phyloP scores from a whole-genome alignment of 2,888 invertebrate species.

The Portevinia maculata region DNA sequence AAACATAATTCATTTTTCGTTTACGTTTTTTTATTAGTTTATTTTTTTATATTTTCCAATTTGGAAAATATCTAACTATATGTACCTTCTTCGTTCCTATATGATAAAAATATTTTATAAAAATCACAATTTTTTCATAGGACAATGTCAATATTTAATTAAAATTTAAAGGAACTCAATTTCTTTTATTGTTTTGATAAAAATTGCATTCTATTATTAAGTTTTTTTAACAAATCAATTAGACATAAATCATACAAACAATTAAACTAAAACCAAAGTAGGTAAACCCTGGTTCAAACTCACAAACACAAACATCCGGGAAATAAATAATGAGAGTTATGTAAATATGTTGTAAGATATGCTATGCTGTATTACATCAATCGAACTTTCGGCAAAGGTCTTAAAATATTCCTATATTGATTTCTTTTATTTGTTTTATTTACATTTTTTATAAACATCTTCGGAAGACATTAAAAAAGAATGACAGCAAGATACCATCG shows the following conservation, averaged over 20 bases:
- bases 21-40: constrained; percentile 33
- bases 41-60: constrained; percentile 8
- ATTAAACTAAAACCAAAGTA: constrained; percentile 46
- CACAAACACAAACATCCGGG: constrained; percentile 61
- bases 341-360: background rate
- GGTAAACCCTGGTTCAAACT: constrained; percentile 55
- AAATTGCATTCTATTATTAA: constrained; percentile 1
- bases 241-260: constrained; percentile 22
- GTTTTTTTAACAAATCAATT: constrained; percentile 6
- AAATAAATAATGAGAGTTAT: constrained; percentile 2
- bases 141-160: too few relatives aligned
- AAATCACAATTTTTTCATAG: constrained; percentile 24
- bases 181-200: constrained; percentile 4
- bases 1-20: constrained; percentile 54
- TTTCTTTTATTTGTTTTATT: too few relatives aligned
- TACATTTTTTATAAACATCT: too few relatives aligned
- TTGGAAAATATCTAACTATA: constrained; percentile 3
- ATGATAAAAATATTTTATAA: too few relatives aligned
- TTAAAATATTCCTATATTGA: too few relatives aligned
- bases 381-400: too few relatives aligned
- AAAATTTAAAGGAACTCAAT: too few relatives aligned
- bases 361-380: too few relatives aligned
- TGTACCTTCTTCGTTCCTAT: background rate
- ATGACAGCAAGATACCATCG: too few relatives aligned
- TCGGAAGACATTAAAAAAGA: too few relatives aligned